These are phyloP conservation scores for Ypsolopha sequella DNA, from an alignment of 2,888 invertebrate genomes.

Conservation along the genomic window DNA sequence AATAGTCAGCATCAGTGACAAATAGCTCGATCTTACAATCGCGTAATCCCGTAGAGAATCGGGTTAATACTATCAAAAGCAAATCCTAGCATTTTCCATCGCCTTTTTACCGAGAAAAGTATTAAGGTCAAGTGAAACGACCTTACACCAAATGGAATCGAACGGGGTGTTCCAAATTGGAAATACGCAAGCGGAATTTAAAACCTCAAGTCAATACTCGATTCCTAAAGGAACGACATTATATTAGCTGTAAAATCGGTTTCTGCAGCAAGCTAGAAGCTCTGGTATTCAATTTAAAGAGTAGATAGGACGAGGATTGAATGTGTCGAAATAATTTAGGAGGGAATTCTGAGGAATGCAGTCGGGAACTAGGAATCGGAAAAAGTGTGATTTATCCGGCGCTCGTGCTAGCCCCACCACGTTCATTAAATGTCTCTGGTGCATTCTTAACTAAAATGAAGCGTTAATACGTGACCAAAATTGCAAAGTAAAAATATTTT, in stretches of 20 bases:
- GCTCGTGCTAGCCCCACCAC: constrained; percentile 20
- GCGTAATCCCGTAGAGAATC: too few relatives aligned
- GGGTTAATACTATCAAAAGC: neutral
- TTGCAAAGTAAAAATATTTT: too few relatives aligned
- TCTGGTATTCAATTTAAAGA: constrained; percentile 18
- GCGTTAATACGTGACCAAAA: constrained; percentile 13
- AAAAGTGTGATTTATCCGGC: constrained; percentile 31
- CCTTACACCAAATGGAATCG: too few relatives aligned
- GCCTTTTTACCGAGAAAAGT: constrained; percentile 1
- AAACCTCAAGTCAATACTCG: neutral
- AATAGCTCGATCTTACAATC: too few relatives aligned
- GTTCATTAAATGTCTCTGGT: constrained; percentile 27
- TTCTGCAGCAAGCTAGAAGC: constrained; percentile 11
- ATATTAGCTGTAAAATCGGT: constrained; percentile 14
- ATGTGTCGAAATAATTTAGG: constrained; percentile 27
- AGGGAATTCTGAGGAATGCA: constrained; percentile 20
- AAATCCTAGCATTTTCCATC: neutral
- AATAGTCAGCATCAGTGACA: too few relatives aligned
- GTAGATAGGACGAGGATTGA: constrained; percentile 20
- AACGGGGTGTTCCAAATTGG: neutral
- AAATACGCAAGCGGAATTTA: neutral
- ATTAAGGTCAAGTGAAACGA: neutral
- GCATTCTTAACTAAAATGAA: constrained; percentile 26
- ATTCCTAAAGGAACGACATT: constrained; percentile 3
- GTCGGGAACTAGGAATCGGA: constrained; percentile 9